phyloP scores from a whole-genome alignment of 2,113 vertebrate genomes.

The Indri indri region DNA sequence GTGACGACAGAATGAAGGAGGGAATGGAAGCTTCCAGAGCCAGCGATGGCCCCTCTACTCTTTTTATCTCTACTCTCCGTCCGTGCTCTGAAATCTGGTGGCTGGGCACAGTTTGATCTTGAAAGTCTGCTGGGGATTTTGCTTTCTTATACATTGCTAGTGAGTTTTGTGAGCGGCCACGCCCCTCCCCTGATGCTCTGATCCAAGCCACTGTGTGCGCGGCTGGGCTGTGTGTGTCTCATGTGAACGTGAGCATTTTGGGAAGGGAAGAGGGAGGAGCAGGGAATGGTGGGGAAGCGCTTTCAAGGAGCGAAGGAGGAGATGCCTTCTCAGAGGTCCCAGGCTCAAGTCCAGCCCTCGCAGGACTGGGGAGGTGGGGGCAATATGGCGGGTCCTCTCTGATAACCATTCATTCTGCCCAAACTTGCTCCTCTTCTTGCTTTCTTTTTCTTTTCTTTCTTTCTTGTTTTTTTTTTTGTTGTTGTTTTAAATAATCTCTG shows the following conservation, averaged over 20 bases:
- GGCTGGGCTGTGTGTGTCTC: background rate
- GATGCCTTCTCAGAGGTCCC: background rate
- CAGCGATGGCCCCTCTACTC: background rate
- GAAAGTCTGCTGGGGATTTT: background rate
- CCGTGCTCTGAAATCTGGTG: background rate
- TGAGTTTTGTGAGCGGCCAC: background rate
- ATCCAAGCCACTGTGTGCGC: background rate
- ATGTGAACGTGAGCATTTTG: background rate
- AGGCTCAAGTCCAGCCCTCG: background rate
- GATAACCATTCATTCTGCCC: constrained; percentile 43
- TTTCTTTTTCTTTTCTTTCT: too few relatives aligned
- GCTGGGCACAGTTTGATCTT: background rate
- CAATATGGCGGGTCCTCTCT: background rate
- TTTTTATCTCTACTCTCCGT: background rate
- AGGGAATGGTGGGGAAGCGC: background rate
- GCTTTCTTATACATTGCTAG: background rate
- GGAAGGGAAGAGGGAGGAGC: background rate
- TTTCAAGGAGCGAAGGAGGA: background rate
- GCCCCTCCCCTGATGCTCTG: background rate
- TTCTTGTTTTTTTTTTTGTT: background rate
- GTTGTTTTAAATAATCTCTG: constrained; percentile 22
- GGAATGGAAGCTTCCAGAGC: background rate
- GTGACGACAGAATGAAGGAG: background rate
- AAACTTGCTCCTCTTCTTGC: background rate
- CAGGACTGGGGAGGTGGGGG: background rate